Conservation (phyloP, 1,140 invertebrate species). For the Alviniconcha marisindica region DNA sequence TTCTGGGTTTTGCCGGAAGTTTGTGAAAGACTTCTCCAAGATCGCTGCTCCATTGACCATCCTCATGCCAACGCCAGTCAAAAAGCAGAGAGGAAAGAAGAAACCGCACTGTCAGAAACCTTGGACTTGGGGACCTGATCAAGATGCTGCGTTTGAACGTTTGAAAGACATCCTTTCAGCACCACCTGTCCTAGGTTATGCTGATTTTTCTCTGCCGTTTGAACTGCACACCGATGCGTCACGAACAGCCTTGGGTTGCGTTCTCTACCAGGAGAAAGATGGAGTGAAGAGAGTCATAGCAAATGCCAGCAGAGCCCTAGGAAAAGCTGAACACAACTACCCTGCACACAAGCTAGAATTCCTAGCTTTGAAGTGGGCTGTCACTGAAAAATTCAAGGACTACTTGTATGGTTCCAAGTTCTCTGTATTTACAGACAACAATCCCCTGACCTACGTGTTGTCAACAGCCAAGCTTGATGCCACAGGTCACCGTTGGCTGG, state of each 20-base stretch:
- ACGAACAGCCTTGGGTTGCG: constrained; percentile 52
- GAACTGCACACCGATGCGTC: constrained; percentile 58
- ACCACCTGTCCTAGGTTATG: constrained; percentile 40
- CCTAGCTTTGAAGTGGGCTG: constrained; percentile 47
- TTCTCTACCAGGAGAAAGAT: constrained; percentile 58
- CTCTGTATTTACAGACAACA: constrained; percentile 33
- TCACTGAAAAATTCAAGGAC: constrained; percentile 46
- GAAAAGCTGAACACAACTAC: constrained; percentile 26
- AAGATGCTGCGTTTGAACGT: constrained; percentile 51
- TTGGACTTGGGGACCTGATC: constrained; percentile 44
- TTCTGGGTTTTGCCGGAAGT: constrained; percentile 76
- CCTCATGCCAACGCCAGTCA: constrained; percentile 40
- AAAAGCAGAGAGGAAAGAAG: constrained; percentile 15
- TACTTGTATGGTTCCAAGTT: constrained; percentile 34
- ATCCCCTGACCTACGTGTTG: constrained; percentile 33
- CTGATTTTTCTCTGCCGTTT: constrained; percentile 48
- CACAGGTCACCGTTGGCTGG: no score
- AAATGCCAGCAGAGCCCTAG: constrained; percentile 43
- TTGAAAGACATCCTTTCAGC: constrained; percentile 41
- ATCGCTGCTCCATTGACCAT: constrained; percentile 57
- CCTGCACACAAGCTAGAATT: constrained; percentile 45
- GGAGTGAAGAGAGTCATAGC: constrained; percentile 37
- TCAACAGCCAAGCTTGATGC: no score
- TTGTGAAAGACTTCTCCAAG: constrained; percentile 66
- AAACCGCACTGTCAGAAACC: background rate